phyloP scores from a whole-genome alignment of 2,888 invertebrate species.

The Aethes cnicana region DNA sequence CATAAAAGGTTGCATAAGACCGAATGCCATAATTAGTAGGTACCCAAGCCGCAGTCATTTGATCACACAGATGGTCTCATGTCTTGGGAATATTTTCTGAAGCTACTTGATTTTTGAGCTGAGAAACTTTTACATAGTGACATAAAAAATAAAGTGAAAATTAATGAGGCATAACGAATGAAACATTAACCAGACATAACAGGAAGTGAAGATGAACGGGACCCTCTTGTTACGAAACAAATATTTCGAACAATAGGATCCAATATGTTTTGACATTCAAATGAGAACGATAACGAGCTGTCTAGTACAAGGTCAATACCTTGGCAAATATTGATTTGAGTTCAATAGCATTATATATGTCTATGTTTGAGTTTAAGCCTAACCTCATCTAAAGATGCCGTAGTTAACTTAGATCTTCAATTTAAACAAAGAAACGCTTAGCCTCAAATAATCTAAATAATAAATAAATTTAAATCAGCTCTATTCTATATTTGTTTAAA shows the following conservation, averaged over 20 bases:
- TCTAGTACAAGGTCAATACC: constrained; percentile 51
- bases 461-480: constrained; percentile 36
- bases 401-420: constrained; percentile 11
- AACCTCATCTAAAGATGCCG: constrained; percentile 2
- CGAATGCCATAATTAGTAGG: constrained; percentile 26
- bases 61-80: constrained; percentile 1
- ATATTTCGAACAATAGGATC: constrained; percentile 54
- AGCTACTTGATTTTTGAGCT: constrained; percentile 1
- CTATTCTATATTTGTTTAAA: constrained; percentile 42
- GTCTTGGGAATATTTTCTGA: constrained; percentile 15
- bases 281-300: constrained; percentile 58
- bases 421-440: constrained; percentile 20
- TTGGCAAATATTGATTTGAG: constrained; percentile 32
- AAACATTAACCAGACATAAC: constrained; percentile 8
- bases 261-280: constrained; percentile 56
- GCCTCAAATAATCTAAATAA: constrained; percentile 40
- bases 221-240: constrained; percentile 41
- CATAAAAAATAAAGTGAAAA: too few species aligned
- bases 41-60: constrained; percentile 10
- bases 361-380: constrained; percentile 22
- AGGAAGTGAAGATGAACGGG: constrained; percentile 32
- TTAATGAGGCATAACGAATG: too few species aligned
- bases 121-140: too few species aligned
- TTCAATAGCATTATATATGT: too few species aligned
- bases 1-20: constrained; percentile 29